These are phyloP conservation scores for Epicauta chinensis DNA, from an alignment of 1,140 invertebrate species.

Conservation along the genomic window DNA sequence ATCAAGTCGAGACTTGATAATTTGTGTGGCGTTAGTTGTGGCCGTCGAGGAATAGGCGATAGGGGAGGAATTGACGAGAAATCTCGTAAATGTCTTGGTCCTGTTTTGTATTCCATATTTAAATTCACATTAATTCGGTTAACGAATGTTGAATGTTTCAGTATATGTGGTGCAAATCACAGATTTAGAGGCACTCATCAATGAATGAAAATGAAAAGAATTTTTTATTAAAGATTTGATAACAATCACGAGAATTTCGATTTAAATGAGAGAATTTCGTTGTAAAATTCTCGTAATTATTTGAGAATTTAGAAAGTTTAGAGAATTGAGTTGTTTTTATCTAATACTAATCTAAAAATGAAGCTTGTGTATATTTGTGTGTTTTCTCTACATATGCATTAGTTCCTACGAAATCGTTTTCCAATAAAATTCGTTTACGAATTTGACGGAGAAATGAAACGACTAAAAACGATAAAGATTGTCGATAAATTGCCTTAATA, in stretches of 20 bases:
- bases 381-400: no score
- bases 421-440: no score
- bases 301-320: not conserved
- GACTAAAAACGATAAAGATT: not conserved
- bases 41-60: no score
- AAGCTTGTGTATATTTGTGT: no score
- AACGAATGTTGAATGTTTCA: slow-evolving; percentile 1
- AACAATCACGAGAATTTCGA: slow-evolving; percentile 1
- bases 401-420: no score
- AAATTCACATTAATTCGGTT: slow-evolving; percentile 16
- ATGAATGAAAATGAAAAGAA: not conserved
- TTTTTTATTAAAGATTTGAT: slow-evolving; percentile 3
- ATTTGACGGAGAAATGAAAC: no score
- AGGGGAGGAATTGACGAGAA: no score
- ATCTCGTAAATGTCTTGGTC: no score
- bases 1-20: no score
- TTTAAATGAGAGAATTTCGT: slow-evolving; percentile 6
- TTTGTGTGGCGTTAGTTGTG: no score
- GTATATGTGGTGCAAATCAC: slow-evolving; percentile 21
- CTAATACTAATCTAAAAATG: slow-evolving; percentile 1
- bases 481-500: slow-evolving; percentile 4
- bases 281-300: slow-evolving; percentile 3
- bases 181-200: slow-evolving; percentile 26
- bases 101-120: no score
- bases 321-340: not conserved